phyloP scores from a whole-genome alignment of 2,113 vertebrate species.

The Aphelocoma coerulescens region DNA sequence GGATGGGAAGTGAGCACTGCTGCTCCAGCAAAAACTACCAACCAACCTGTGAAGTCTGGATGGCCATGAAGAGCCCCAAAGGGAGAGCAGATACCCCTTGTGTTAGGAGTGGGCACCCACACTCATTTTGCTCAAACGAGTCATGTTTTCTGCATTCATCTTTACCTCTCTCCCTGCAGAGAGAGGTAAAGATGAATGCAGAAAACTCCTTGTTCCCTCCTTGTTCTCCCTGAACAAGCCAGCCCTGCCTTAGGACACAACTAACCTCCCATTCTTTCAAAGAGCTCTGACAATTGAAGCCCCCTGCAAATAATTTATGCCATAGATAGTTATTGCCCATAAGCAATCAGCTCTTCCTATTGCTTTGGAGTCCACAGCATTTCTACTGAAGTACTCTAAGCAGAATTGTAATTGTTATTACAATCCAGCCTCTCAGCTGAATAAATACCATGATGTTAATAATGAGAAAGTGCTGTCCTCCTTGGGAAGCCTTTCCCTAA shows the following conservation, averaged over 20 bases:
- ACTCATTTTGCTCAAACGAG: background rate
- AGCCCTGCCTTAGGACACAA: background rate
- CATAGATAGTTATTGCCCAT: background rate
- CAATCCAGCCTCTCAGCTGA: background rate
- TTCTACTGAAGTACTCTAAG: background rate
- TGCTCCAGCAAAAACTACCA: background rate
- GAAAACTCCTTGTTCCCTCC: no score
- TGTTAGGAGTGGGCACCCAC: background rate
- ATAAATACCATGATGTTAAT: background rate
- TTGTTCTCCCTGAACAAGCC: background rate
- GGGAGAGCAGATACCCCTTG: background rate
- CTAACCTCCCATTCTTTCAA: background rate
- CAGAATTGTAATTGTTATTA: background rate
- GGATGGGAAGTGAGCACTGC: background rate
- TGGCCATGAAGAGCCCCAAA: background rate
- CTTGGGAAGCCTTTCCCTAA: background rate
- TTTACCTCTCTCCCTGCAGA: background rate
- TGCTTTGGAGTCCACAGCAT: background rate
- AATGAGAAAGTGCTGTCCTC: background rate
- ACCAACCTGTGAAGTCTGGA: accelerated
- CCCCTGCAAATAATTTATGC: background rate
- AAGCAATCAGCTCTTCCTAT: background rate
- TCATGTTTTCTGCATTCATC: background rate
- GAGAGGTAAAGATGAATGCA: no score
- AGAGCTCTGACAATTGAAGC: background rate